Conservation (phyloP, 2,113 vertebrate genomes). For the Limanda limanda region DNA sequence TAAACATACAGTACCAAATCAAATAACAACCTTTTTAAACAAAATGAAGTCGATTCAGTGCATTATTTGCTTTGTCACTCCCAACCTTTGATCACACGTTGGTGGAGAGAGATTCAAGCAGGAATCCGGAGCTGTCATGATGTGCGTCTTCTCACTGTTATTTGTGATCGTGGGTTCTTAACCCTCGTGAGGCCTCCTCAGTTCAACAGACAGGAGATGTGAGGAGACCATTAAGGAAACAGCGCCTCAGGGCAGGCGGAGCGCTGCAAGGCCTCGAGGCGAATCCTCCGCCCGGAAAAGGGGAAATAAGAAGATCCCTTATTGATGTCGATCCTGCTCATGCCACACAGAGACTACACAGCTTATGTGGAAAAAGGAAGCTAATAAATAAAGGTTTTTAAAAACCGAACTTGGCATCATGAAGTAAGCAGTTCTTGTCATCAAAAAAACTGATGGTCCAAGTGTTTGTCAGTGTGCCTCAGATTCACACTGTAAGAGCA, state of each 20-base stretch:
- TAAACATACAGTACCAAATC: slow-evolving; percentile 49
- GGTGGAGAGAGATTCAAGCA: slow-evolving; percentile 23
- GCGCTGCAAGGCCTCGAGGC: slow-evolving; percentile 68
- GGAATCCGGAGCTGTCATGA: slow-evolving; percentile 12
- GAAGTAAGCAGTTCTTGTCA: slow-evolving; percentile 12
- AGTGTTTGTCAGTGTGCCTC: slow-evolving; percentile 21
- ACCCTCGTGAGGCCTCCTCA: slow-evolving; percentile 13
- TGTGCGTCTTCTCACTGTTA: background rate
- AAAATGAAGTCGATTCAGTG: slow-evolving; percentile 48
- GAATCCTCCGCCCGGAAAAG: slow-evolving; percentile 55
- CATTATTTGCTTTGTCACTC: slow-evolving; percentile 49
- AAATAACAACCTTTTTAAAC: slow-evolving; percentile 29
- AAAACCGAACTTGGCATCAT: slow-evolving; percentile 15
- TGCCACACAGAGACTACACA: slow-evolving; percentile 52
- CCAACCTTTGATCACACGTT: slow-evolving; percentile 62
- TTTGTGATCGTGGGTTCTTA: slow-evolving; percentile 27
- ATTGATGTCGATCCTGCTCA: background rate
- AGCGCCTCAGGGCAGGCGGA: slow-evolving; percentile 55
- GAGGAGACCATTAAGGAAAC: slow-evolving; percentile 37
- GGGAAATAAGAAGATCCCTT: slow-evolving; percentile 40
- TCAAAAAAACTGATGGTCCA: slow-evolving; percentile 17
- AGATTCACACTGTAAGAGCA: slow-evolving; percentile 27
- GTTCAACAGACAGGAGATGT: slow-evolving; percentile 23
- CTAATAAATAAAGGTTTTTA: slow-evolving; percentile 60
- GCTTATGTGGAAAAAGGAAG: slow-evolving; percentile 51